Evolutionary conservation across 2,113 vertebrate species (phyloP).

Genomic region (Morone saxatilis): DNA sequence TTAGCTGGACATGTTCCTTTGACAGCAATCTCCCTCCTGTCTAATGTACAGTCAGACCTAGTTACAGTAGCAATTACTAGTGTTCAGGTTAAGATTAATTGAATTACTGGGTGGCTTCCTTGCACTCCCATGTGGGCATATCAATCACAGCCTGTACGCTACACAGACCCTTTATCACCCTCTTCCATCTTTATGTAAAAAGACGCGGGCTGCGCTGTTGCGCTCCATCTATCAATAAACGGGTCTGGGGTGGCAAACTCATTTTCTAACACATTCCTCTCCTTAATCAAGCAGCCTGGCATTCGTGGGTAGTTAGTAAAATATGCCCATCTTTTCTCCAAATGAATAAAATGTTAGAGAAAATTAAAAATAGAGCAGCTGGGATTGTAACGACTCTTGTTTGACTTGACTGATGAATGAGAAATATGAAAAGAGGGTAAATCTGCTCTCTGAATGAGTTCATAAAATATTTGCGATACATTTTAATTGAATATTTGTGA

Average conservation of each 20-base stretch:
- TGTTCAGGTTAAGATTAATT: conserved; percentile 84
- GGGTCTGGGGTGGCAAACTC: conserved; percentile 71
- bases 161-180: conserved; percentile 71
- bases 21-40: conserved; percentile 80
- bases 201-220: conserved; percentile 71
- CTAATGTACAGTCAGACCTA: conserved; percentile 75
- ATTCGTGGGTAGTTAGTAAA: conserved; percentile 44
- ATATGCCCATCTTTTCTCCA: conserved; percentile 39
- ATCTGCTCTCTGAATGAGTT: not conserved
- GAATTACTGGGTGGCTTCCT: conserved; percentile 81
- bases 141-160: conserved; percentile 74
- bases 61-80: conserved; percentile 84
- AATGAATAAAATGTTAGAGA: conserved; percentile 21
- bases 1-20: conserved; percentile 74
- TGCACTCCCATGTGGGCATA: conserved; percentile 73
- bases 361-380: conserved; percentile 28
- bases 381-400: not conserved
- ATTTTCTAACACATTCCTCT: conserved; percentile 77
- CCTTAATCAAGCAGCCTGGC: conserved; percentile 74
- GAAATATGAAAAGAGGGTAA: not conserved
- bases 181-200: conserved; percentile 81
- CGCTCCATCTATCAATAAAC: conserved; percentile 81
- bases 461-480: conserved; percentile 6
- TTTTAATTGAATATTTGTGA: conserved; percentile 24
- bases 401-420: conserved; percentile 29